These are phyloP conservation scores for Gallinago jamesoni DNA, from an alignment of 2,113 vertebrate species.

Conservation along the genomic window DNA sequence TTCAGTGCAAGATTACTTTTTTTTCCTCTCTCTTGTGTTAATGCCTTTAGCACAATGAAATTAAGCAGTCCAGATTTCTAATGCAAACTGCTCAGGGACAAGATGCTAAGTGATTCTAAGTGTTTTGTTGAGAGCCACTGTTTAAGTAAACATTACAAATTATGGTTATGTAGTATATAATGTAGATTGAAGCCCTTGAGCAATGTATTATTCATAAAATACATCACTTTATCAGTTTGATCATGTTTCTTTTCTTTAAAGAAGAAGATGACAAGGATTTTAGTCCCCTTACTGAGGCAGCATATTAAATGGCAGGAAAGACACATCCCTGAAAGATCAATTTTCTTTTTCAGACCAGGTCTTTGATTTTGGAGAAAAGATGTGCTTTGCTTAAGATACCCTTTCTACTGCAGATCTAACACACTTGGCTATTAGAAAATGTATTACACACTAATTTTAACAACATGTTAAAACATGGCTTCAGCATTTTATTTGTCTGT, in stretches of 20 bases:
- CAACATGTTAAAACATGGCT: neutral
- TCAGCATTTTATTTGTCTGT: neutral
- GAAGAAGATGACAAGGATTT: conserved; percentile 46
- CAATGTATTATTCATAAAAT: conserved; percentile 75
- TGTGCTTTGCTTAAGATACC: neutral
- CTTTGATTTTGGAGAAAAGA: neutral
- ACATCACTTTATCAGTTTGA: conserved; percentile 67
- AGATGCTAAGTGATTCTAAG: conserved; percentile 72
- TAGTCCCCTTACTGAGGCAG: neutral
- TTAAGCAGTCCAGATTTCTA: conserved; percentile 68
- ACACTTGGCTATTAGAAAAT: neutral
- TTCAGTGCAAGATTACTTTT: neutral
- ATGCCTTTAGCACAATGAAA: conserved; percentile 42
- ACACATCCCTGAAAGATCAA: neutral
- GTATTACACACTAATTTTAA: neutral
- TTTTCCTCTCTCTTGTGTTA: neutral
- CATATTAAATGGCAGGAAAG: neutral
- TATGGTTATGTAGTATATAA: conserved; percentile 67
- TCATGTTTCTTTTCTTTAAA: conserved; percentile 48
- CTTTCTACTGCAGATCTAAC: neutral
- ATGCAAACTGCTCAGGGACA: conserved; percentile 64
- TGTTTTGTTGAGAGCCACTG: conserved; percentile 71
- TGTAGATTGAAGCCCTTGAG: conserved; percentile 56
- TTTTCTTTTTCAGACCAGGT: neutral
- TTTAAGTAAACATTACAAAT: conserved; percentile 80